Base-by-base conservation (phyloP, 2,797 vertebrate species). In the Gymnocypris eckloni region DNA sequence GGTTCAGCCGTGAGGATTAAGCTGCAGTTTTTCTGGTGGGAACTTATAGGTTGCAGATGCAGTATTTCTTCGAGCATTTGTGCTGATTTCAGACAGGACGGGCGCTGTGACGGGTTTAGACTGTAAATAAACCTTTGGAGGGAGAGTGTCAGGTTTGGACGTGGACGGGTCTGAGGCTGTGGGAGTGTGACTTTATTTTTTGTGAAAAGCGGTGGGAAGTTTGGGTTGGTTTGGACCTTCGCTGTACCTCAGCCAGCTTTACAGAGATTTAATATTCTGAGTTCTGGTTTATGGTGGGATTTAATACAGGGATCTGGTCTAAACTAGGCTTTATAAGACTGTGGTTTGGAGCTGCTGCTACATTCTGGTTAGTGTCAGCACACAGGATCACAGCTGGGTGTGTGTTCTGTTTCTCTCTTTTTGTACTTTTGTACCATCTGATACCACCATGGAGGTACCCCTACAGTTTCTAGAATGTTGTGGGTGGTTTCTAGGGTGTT, bases 281-380 rank as follows among this genome's bases (percentile, higher is more conserved):
- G 10, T 80, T 67, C 43, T 80, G 61, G 78, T 80, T 80, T 80
- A 80, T 80, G 61, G 43, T 80, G 43, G 78, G 78, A 66, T 80
- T 80, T 80, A 80, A 80, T 50, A 48, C 41, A 22, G 25, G 61
- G 43, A 50, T 80, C 78, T 80, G 78, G 78, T 80, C 61, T 80
- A 80, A 80, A 80, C 43, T 50, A 67, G 61, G 61, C 78, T 80
- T 80, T 80, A 67, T 66, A 50, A 48, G 28, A 20, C 18, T 66
- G 78, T 50, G 78, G 78, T 80, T 80, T 80, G 43, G 78, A 80
- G 43, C 61, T 50, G 43, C 41, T 10, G 39, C 25, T 66, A 20
- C 59, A 33, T 79, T 43, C 61, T 67, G 78, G 78, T 66, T 80
- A 80, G 25, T 50, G 39, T 80, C 54, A 43, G 54, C 25, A 11